Percentiles rank a stretch among this genome's conserved stretches.
These are phyloP conservation scores for Biston betularia DNA, from an alignment of 2,888 invertebrate species.

Conservation along the genomic window DNA sequence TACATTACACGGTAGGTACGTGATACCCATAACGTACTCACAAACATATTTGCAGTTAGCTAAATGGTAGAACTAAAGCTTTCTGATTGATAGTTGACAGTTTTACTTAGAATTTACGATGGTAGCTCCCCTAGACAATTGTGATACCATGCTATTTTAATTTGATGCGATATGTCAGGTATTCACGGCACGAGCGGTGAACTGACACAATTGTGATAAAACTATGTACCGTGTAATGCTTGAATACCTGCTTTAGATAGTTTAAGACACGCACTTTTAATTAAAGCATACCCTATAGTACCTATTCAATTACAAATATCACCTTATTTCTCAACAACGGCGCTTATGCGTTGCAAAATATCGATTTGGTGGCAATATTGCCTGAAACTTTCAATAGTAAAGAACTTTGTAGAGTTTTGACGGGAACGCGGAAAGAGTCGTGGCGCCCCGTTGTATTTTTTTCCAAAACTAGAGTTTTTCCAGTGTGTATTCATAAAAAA, in stretches of 20 bases:
- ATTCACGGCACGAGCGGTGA: slow-evolving; percentile 6
- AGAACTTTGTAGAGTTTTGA: too few relatives aligned
- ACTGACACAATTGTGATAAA: slow-evolving; percentile 11
- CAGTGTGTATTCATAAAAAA: too few relatives aligned
- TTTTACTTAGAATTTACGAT: not conserved
- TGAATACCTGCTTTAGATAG: not conserved
- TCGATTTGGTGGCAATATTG: too few relatives aligned
- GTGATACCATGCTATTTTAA: not conserved
- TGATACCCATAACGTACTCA: not conserved
- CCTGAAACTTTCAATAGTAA: too few relatives aligned
- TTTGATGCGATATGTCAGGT: not conserved
- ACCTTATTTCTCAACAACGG: too few relatives aligned
- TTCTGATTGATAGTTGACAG: not conserved
- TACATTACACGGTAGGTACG: slow-evolving; percentile 5
- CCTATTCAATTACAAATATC: too few relatives aligned
- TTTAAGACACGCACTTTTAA: too few relatives aligned
- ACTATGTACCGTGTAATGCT: not conserved
- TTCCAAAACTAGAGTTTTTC: too few relatives aligned
- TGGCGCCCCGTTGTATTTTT: too few relatives aligned
- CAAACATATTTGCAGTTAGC: not conserved
- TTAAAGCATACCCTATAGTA: too few relatives aligned
- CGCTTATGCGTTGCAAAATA: too few relatives aligned
- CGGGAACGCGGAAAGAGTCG: too few relatives aligned
- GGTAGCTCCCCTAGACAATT: not conserved
- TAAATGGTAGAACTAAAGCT: not conserved